Evolutionary conservation across 2,113 vertebrate species (phyloP), one percentile per base, ranked within the genome.

Genomic region (Tetraodon nigroviridis): DNA sequence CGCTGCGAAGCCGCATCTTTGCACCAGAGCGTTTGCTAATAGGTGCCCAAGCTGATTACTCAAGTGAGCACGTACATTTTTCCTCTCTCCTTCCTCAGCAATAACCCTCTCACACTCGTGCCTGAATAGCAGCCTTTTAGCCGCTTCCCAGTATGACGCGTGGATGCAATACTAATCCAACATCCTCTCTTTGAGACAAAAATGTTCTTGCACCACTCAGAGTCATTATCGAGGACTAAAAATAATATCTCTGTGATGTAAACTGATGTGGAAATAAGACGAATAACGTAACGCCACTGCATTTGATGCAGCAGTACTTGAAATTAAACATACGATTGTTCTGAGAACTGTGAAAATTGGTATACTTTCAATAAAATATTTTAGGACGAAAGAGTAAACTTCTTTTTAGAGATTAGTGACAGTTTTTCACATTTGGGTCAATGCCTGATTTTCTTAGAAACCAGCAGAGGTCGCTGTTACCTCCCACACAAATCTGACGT

Each of bases 131-230:
- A 0, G 57, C 20, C 81, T 85, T 85, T 85, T 83, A 79, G 62
- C 76, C 74, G 75, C 68, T 50, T 69, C 73, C 77, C 79, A 84
- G 70, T 64, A 64, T 65, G 62, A 78, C 47, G 68, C 76, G 76
- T 84, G 79, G 68, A 29, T 7, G 82, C 82, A 89, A 84, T 89
- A 79, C 85, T 90, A 88, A 91, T 90, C 79, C 48, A 76, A 61
- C 71, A 51, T 68, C 61, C 72, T 54, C 46, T 58, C 78, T 81
- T 70, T 67, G 52, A 75, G 60, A 59, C 64, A 57, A 79, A 75
- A 63, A 49, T 61, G 55, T 65, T 53, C 32, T 17, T 59, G 66
- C 71, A 69, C 22, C 29, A 1, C 13, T 16, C 16, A 22, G 24
- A 8, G 24, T 22, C 15, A 51, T 24, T n/a, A 14, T 12, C 24